Conservation (phyloP, 2,113 vertebrate species). For the Pelmatolapia mariae region DNA sequence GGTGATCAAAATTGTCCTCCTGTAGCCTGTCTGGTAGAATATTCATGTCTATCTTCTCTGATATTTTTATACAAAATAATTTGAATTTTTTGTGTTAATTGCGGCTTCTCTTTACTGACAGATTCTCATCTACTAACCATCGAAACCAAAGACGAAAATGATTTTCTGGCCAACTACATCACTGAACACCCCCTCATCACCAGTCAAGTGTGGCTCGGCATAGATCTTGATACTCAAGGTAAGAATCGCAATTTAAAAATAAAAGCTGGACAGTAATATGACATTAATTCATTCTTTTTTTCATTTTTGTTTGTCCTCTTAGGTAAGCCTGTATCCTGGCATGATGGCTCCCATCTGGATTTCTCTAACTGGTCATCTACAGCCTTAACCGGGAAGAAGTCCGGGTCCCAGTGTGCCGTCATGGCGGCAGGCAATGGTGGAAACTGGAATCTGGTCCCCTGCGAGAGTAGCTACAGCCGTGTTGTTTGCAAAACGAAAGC, state of each 20-base stretch:
- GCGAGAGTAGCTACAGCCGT: conserved; percentile 72
- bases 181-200: conserved; percentile 80
- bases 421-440: conserved; percentile 74
- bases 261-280: neutral
- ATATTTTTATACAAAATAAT: neutral
- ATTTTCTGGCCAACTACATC: conserved; percentile 80
- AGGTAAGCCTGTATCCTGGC: conserved; percentile 69
- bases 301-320: neutral
- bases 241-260: neutral
- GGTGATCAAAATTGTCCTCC: neutral
- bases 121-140: conserved; percentile 82
- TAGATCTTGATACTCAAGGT: conserved; percentile 70
- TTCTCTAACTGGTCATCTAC: conserved; percentile 78
- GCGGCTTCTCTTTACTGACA: conserved; percentile 32
- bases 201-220: conserved; percentile 82
- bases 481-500: conserved; percentile 85
- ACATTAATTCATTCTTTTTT: neutral
- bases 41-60: neutral
- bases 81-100: neutral
- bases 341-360: conserved; percentile 77
- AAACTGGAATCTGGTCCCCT: conserved; percentile 78
- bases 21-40: neutral
- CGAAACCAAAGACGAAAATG: conserved; percentile 82
- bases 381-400: neutral
- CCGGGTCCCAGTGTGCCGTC: conserved; percentile 69